These are phyloP conservation scores for Macroramphosus scolopax DNA, from an alignment of 2,797 vertebrate species.

Conservation along the genomic window DNA sequence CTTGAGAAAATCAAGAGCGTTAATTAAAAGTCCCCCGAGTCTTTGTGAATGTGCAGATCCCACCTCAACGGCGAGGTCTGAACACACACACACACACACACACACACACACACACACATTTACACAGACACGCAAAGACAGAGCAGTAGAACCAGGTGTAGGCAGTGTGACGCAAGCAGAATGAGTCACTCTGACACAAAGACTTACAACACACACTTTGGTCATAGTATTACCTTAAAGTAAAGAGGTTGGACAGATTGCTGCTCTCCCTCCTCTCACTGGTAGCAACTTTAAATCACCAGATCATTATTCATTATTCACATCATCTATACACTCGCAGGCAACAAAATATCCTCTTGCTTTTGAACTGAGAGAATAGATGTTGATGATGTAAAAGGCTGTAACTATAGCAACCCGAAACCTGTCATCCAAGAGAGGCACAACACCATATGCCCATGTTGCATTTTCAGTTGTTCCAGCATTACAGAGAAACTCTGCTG, in stretches of 20 bases:
- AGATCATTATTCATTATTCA: not conserved
- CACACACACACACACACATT: constrained; percentile 8
- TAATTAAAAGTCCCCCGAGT: too few relatives aligned
- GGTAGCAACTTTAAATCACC: not conserved
- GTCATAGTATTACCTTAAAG: constrained; percentile 40
- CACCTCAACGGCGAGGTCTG: too few relatives aligned
- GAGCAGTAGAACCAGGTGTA: constrained; percentile 45
- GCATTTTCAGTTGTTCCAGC: constrained; percentile 27
- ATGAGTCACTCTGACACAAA: constrained; percentile 70
- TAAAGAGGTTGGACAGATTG: constrained; percentile 38
- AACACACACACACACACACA: constrained; percentile 5
- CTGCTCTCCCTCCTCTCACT: not conserved
- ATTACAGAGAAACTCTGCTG: constrained; percentile 4
- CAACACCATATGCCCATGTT: constrained; percentile 26
- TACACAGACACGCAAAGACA: constrained; percentile 27
- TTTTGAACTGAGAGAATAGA: constrained; percentile 18
- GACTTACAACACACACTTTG: constrained; percentile 41
- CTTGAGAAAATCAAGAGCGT: too few relatives aligned
- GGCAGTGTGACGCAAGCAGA: constrained; percentile 69
- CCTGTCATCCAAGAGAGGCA: constrained; percentile 38
- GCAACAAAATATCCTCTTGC: not conserved
- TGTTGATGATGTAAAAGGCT: constrained; percentile 42
- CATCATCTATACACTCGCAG: not conserved
- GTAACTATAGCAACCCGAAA: constrained; percentile 63
- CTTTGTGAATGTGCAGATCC: too few relatives aligned